Evolutionary conservation across 2,113 vertebrate genomes (phyloP).

Genomic region (Dipodomys ordii): DNA sequence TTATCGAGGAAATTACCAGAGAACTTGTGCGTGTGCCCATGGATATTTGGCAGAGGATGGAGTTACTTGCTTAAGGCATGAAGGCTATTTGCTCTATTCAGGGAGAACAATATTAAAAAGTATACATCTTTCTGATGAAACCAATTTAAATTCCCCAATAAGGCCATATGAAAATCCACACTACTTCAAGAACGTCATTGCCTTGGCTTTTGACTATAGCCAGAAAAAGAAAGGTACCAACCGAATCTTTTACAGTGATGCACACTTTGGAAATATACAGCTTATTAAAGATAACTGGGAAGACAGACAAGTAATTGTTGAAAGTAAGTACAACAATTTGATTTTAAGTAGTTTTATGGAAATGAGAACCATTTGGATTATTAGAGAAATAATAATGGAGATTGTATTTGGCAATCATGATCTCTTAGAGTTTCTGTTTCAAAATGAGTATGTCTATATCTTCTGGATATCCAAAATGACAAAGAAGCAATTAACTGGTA

Average conservation of each 20-base stretch:
- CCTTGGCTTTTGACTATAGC: constrained; percentile 95
- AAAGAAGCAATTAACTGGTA: constrained; percentile 42
- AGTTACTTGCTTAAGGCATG: constrained; percentile 93
- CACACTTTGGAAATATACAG: constrained; percentile 98
- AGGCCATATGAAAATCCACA: constrained; percentile 95
- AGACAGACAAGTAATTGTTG: constrained; percentile 91
- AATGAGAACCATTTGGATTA: not conserved
- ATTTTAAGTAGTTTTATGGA: not conserved
- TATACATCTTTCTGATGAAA: constrained; percentile 98
- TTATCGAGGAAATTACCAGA: constrained; percentile 91
- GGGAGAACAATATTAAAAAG: constrained; percentile 97
- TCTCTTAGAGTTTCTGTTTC: constrained; percentile 38
- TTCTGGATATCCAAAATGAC: not conserved
- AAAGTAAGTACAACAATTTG: constrained; percentile 91
- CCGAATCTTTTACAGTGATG: constrained; percentile 98
- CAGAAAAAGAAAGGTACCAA: constrained; percentile 91
- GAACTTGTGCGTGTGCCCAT: constrained; percentile 96
- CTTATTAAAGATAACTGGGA: constrained; percentile 98
- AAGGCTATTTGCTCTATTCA: constrained; percentile 97
- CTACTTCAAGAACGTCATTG: constrained; percentile 97
- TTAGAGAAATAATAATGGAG: constrained; percentile 28
- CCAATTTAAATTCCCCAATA: constrained; percentile 96
- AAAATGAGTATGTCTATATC: not conserved
- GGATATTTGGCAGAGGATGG: constrained; percentile 95
- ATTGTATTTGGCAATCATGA: not conserved